Percentiles rank a stretch among this genome's conserved stretches.
Conservation (phyloP, 2,113 vertebrate genomes). For the Sporophila hypoxantha region DNA sequence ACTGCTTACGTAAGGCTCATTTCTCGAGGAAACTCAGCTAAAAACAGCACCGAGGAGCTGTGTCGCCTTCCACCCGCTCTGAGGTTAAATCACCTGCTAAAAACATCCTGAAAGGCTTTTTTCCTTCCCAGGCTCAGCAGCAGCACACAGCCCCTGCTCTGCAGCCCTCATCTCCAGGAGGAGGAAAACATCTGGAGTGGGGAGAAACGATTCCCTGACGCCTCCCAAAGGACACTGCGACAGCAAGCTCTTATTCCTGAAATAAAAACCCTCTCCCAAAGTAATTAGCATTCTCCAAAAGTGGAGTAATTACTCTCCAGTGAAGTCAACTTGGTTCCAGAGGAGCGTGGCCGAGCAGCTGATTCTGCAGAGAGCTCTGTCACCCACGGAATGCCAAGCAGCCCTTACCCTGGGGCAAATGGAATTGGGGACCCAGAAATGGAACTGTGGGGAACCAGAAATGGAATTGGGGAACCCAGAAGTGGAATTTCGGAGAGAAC, state of each 20-base stretch:
- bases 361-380: background rate
- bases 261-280: slow-evolving; percentile 17
- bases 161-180: background rate
- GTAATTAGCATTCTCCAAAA: slow-evolving; percentile 31
- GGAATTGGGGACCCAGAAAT: background rate
- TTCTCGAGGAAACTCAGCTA: background rate
- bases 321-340: background rate
- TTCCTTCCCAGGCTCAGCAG: background rate
- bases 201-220: background rate
- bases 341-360: background rate
- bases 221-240: background rate
- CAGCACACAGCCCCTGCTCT: background rate
- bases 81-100: background rate
- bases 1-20: background rate
- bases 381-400: background rate
- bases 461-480: too few species aligned
- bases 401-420: background rate
- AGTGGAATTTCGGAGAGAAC: too few species aligned
- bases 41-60: background rate
- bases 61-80: background rate
- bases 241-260: background rate
- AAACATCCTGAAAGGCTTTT: background rate
- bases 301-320: background rate
- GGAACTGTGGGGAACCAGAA: too few species aligned
- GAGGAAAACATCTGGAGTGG: background rate